A percentile compares a stretch with the other conserved stretches of the same genome.
phyloP scores from a whole-genome alignment of 1,140 invertebrate species.

The Apis laboriosa region DNA sequence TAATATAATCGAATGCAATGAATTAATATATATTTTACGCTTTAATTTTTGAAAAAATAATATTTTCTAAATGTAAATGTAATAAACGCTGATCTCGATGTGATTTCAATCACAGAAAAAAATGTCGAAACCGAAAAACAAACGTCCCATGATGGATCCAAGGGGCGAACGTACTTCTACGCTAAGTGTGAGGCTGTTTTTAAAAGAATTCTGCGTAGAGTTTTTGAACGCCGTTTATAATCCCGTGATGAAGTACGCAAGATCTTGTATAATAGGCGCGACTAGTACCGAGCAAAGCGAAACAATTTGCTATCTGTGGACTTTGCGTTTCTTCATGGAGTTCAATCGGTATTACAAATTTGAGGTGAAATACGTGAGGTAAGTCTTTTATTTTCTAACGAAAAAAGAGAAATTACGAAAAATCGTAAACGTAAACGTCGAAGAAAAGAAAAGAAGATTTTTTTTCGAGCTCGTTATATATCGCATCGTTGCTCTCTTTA shows the following conservation, averaged over 20 bases:
- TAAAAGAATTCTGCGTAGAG: constrained; percentile 97
- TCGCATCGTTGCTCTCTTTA: constrained; percentile 66
- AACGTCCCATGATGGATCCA: constrained; percentile 82
- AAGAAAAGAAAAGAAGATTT: constrained; percentile 43
- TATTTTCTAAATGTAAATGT: background rate
- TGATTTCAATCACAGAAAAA: constrained; percentile 80
- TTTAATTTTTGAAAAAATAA: too few species aligned
- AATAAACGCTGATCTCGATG: background rate
- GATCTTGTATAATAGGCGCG: constrained; percentile 75
- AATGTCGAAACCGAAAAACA: constrained; percentile 85
- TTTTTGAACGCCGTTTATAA: constrained; percentile 96
- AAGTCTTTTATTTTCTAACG: constrained; percentile 68
- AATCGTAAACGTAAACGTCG: background rate
- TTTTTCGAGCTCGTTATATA: constrained; percentile 67
- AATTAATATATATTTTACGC: background rate
- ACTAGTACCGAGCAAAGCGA: constrained; percentile 84
- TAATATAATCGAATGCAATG: background rate
- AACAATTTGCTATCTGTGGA: constrained; percentile 97
- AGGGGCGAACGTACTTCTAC: constrained; percentile 87
- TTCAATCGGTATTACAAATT: constrained; percentile 94
- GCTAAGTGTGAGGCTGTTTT: constrained; percentile 90
- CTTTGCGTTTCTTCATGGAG: constrained; percentile 97
- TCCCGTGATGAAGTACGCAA: constrained; percentile 91
- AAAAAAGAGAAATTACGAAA: background rate
- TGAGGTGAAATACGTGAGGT: constrained; percentile 94